These are phyloP conservation scores for Clytia hemisphaerica DNA, from an alignment of 30 jellyfish, hydroid and myxozoan genomes.

Conservation along the genomic window DNA sequence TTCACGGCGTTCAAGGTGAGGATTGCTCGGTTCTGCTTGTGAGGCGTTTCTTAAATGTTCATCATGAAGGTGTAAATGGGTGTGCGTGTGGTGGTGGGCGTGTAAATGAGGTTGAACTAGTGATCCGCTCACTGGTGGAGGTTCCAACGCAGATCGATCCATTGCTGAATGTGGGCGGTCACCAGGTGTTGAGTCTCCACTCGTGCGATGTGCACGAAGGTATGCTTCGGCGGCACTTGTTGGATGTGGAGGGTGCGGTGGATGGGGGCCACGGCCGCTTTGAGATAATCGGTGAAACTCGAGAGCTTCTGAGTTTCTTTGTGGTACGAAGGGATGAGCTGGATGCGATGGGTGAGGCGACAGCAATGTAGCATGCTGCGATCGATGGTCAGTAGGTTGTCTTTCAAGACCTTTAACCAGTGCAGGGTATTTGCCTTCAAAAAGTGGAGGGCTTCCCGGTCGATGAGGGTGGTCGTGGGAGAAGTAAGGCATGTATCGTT, in stretches of 20 bases:
- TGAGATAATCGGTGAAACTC: not conserved
- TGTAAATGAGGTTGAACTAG: constrained; percentile 84
- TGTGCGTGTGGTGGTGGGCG: constrained; percentile 92
- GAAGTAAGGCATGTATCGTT: too few relatives aligned
- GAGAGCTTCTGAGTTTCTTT: not conserved
- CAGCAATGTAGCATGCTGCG: constrained; percentile 18
- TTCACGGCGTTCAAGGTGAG: constrained; percentile 45
- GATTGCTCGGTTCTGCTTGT: constrained; percentile 6
- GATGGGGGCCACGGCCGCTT: not conserved
- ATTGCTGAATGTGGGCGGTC: constrained; percentile 69
- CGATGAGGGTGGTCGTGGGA: too few relatives aligned
- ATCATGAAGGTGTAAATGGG: constrained; percentile 97
- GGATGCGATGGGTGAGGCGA: constrained; percentile 41
- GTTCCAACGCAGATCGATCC: constrained; percentile 15
- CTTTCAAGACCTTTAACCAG: constrained; percentile 8
- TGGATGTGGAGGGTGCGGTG: not conserved
- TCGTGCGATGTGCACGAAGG: too few relatives aligned
- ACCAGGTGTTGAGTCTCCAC: too few relatives aligned
- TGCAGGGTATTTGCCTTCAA: too few relatives aligned
- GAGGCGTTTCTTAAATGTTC: constrained; percentile 15
- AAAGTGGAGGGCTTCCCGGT: too few relatives aligned
- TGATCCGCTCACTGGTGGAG: constrained; percentile 49
- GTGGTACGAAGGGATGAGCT: constrained; percentile 25
- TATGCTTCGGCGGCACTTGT: too few relatives aligned
- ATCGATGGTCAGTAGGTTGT: not conserved